These are phyloP conservation scores for Biston stratarius DNA, from an alignment of 2,888 invertebrate species.

Conservation along the genomic window DNA sequence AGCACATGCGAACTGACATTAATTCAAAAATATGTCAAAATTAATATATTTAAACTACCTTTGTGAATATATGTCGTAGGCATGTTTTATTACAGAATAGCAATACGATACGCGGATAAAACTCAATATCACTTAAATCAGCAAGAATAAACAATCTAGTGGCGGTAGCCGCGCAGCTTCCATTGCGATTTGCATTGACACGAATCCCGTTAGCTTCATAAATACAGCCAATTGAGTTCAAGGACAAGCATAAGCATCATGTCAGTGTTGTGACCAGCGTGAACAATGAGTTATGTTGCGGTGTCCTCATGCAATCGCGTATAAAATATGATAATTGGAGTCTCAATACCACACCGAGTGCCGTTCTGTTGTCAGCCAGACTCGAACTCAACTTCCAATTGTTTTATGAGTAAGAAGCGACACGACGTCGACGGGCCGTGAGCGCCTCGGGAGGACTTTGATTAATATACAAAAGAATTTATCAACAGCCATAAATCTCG, in stretches of 20 bases:
- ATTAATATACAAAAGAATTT: slow-evolving; percentile 33
- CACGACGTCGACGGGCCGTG: slow-evolving; percentile 19
- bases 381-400: slow-evolving; percentile 37
- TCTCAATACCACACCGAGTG: slow-evolving; percentile 61
- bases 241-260: slow-evolving; percentile 81
- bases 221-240: slow-evolving; percentile 83
- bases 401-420: slow-evolving; percentile 30
- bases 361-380: slow-evolving; percentile 55
- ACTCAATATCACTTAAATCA: slow-evolving; percentile 28
- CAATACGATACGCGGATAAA: slow-evolving; percentile 32
- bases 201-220: slow-evolving; percentile 81
- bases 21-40: too few species aligned
- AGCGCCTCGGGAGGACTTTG: slow-evolving; percentile 26
- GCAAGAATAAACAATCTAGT: slow-evolving; percentile 52
- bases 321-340: slow-evolving; percentile 83
- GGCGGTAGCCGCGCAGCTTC: slow-evolving; percentile 62
- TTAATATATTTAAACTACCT: too few species aligned
- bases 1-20: not conserved
- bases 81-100: not conserved
- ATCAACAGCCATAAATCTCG: slow-evolving; percentile 31
- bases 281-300: slow-evolving; percentile 81
- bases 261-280: slow-evolving; percentile 80
- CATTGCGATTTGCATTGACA: slow-evolving; percentile 80
- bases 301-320: slow-evolving; percentile 80
- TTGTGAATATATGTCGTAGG: not conserved